phyloP scores from a whole-genome alignment of 2,113 vertebrate species.

The Gallinago undulata region DNA sequence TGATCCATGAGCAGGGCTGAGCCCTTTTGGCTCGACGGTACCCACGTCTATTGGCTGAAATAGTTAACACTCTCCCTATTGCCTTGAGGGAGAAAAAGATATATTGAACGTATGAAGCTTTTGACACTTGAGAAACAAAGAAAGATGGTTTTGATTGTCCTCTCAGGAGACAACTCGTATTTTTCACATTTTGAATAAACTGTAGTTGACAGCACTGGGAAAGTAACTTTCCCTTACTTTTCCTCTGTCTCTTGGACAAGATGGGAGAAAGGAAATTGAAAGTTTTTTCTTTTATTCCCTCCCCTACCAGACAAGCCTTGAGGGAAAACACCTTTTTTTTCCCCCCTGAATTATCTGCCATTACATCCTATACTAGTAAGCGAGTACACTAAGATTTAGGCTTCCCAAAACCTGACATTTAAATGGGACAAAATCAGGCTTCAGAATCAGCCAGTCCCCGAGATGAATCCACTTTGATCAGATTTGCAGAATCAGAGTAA shows the following conservation, averaged over 20 bases:
- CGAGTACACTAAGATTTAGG: not conserved
- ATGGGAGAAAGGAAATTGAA: not conserved
- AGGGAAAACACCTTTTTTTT: not conserved
- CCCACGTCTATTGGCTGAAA: not conserved
- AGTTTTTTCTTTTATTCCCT: not conserved
- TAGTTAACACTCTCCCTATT: rapidly evolving
- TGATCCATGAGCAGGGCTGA: not conserved
- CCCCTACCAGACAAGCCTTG: not conserved
- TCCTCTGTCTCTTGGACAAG: not conserved
- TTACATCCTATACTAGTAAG: not conserved
- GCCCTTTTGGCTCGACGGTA: not conserved
- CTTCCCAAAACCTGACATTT: not conserved
- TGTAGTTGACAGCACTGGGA: not conserved
- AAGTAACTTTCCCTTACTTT: not conserved
- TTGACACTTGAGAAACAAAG: not conserved
- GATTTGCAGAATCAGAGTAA: not conserved
- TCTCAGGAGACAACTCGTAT: not conserved
- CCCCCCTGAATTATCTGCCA: not conserved
- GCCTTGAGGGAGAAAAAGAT: not conserved
- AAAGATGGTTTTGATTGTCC: not conserved
- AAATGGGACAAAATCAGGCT: not conserved
- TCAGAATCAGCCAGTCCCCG: not conserved
- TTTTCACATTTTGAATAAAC: not conserved
- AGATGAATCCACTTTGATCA: not conserved
- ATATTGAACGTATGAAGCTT: not conserved